phyloP scores from a whole-genome alignment of 2,888 invertebrate genomes.

The Aspidiotus rigidus region DNA sequence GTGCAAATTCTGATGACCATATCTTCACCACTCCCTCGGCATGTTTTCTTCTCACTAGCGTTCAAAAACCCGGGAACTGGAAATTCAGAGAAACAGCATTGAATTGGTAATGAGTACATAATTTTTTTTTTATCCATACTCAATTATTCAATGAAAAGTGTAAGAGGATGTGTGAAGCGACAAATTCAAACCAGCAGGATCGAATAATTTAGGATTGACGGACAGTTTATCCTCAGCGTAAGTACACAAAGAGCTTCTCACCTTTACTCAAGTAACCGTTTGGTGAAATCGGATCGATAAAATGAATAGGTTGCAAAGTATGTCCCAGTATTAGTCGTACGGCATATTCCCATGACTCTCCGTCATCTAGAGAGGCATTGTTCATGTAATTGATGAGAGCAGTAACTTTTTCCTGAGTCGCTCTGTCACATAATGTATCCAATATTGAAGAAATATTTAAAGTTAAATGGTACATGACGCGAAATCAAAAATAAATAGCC shows the following conservation, averaged over 20 bases:
- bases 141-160: no score
- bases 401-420: slow-evolving; percentile 48
- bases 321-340: slow-evolving; percentile 31
- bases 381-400: slow-evolving; percentile 46
- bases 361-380: slow-evolving; percentile 39
- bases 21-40: slow-evolving; percentile 31
- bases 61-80: slow-evolving; percentile 15
- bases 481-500: background rate
- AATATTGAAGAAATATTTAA: background rate
- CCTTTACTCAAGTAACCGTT: slow-evolving; percentile 55
- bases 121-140: no score
- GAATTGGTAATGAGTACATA: no score
- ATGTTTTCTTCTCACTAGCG: background rate
- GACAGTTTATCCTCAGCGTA: no score
- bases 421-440: slow-evolving; percentile 41
- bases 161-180: no score
- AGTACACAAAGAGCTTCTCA: slow-evolving; percentile 33
- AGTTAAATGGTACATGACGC: background rate
- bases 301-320: slow-evolving; percentile 32
- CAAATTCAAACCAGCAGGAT: no score
- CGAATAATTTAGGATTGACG: no score
- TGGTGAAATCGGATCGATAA: slow-evolving; percentile 47
- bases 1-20: slow-evolving; percentile 33
- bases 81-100: background rate
- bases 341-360: slow-evolving; percentile 27